Percentiles rank a stretch among this genome's conserved stretches.
These are phyloP conservation scores for Sylvia borin DNA, from an alignment of 2,797 vertebrate genomes.

Conservation along the genomic window DNA sequence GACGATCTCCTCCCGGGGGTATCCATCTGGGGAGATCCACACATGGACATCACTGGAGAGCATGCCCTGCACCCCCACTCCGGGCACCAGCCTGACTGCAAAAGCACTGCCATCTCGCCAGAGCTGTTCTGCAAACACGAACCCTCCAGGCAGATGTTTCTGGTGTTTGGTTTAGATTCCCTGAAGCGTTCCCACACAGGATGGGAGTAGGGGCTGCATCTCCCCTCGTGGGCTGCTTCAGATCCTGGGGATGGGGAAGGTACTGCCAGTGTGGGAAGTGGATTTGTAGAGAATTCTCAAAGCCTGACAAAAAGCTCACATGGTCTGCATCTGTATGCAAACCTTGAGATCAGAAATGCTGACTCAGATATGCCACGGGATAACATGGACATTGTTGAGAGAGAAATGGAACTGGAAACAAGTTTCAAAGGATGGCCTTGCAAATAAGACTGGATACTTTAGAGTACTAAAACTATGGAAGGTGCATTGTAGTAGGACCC, in stretches of 20 bases:
- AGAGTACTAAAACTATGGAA: too few relatives aligned
- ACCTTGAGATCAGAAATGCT: too few relatives aligned
- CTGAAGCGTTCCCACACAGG: neutral
- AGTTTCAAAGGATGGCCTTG: too few relatives aligned
- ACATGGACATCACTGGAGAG: neutral
- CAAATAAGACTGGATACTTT: too few relatives aligned
- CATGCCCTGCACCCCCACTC: fast-evolving
- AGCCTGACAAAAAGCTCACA: too few relatives aligned
- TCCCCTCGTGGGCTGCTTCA: neutral
- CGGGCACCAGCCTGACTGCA: neutral
- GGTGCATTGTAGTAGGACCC: too few relatives aligned
- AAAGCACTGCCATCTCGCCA: neutral
- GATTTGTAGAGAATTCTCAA: too few relatives aligned
- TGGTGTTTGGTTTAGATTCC: neutral
- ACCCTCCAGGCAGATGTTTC: neutral
- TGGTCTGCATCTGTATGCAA: too few relatives aligned
- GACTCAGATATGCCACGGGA: too few relatives aligned
- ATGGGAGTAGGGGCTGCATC: neutral
- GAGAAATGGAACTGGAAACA: too few relatives aligned
- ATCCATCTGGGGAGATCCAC: slow-evolving; percentile 70
- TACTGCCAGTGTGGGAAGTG: neutral
- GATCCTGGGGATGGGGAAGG: neutral
- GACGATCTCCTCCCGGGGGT: slow-evolving; percentile 70
- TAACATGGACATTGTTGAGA: too few relatives aligned
- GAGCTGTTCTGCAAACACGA: neutral